Conservation (phyloP, 2,113 vertebrate genomes). For the Trogon surrucura region DNA sequence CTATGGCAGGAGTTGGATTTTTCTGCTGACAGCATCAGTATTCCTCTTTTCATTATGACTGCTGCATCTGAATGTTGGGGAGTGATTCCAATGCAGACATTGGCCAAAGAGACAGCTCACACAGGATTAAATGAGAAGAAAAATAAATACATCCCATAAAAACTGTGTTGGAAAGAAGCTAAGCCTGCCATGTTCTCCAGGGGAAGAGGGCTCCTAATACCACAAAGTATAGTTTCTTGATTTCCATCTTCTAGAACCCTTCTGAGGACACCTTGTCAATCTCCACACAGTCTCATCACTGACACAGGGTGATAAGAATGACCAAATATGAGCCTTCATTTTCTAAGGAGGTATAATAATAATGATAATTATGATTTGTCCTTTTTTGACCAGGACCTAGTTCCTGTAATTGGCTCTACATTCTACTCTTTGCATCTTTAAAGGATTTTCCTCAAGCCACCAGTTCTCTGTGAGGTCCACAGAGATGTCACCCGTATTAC, state of each 20-base stretch:
- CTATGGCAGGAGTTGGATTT: neutral
- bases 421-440: neutral
- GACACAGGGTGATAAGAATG: neutral
- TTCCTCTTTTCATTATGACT: neutral
- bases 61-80: neutral
- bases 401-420: neutral
- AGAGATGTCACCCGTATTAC: too few species aligned
- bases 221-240: neutral
- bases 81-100: neutral
- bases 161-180: neutral
- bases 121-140: neutral
- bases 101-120: neutral
- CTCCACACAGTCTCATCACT: neutral
- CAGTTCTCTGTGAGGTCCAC: fast-evolving
- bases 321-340: neutral
- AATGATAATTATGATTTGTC: neutral
- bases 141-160: neutral
- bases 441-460: neutral
- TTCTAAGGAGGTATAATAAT: neutral
- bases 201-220: neutral
- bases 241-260: neutral
- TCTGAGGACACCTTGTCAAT: neutral
- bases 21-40: neutral
- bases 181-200: neutral
- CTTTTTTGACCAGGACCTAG: neutral